These are phyloP conservation scores for Nemopilema nomurai DNA, from an alignment of 30 jellyfish, hydroid and myxozoan species.

Conservation along the genomic window DNA sequence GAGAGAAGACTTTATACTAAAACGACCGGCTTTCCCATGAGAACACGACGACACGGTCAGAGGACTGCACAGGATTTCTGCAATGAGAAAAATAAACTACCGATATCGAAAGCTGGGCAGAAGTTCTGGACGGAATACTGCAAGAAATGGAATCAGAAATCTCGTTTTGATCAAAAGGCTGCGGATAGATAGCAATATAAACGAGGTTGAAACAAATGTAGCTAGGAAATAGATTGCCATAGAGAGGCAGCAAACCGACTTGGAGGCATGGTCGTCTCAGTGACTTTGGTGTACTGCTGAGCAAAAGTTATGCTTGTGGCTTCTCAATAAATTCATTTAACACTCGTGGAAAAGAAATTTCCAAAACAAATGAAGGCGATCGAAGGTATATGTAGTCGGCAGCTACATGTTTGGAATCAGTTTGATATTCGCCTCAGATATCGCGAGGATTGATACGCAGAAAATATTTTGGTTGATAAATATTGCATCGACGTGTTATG, in stretches of 20 bases:
- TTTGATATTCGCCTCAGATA: neutral
- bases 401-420: neutral
- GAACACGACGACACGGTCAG: slow-evolving; percentile 63
- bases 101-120: slow-evolving; percentile 31
- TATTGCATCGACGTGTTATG: neutral
- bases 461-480: no score
- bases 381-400: neutral
- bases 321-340: neutral
- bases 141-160: slow-evolving; percentile 4
- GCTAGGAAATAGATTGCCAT: no score
- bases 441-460: neutral
- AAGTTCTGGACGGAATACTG: slow-evolving; percentile 35
- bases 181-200: slow-evolving; percentile 4
- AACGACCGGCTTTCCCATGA: slow-evolving; percentile 26
- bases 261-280: neutral
- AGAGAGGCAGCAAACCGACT: no score
- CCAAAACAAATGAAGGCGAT: neutral
- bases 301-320: neutral
- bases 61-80: slow-evolving; percentile 31
- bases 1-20: slow-evolving; percentile 44
- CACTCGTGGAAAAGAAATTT: neutral
- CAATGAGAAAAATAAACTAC: slow-evolving; percentile 7
- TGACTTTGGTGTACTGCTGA: neutral
- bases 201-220: no score
- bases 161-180: neutral